Evolutionary conservation across 2,888 invertebrate genomes (phyloP), one percentile per base, ranked within the genome.

Genomic region (Oxycera nigricornis): DNA sequence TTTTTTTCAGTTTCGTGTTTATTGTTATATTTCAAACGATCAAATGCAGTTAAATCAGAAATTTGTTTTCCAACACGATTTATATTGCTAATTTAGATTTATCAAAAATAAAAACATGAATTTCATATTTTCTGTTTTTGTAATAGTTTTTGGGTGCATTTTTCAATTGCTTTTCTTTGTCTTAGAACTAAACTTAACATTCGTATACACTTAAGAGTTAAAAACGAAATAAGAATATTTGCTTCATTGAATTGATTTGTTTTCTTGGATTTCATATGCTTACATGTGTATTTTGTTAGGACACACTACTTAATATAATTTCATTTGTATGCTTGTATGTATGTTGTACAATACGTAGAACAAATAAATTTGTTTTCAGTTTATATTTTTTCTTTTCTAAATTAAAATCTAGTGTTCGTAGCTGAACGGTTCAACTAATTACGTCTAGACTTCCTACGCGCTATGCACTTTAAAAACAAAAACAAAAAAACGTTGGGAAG

Each of bases 401-500:
- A 59, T 39, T 61, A 41, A 28, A 55, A 46, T 73, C 50, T 41
- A 67, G 9, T 39, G 7, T 31, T n/a, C n/a, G 26, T 35, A 39
- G 62, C 39, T 46, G 41, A 67, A 67, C 1, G 3, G 7, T 39
- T n/a, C n/a, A n/a, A 39, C 1, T 39, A 2, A 26, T 41, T 67
- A 67, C 39, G 26, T 41, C 67, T 67, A 67, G 26, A 14, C 55
- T 62, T 67, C 41, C 24, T 67, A 41, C 67, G n/a, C n/a, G 46
- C 24, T 26, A 41, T 14, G 39, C 41, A 22, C n/a, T 41, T 26
- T 67, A 26, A 41, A n/a, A 62, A 35, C 28, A 61, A 61, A 57
- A 20, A 59, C 73, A 24, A 73, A 73, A 22, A 72, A 73, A 73
- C 75, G 75, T 68, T 75, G 73, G 75, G 75, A 70, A 75, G 73